Conservation (phyloP, 2,113 vertebrate species). For the Sapajus apella region DNA sequence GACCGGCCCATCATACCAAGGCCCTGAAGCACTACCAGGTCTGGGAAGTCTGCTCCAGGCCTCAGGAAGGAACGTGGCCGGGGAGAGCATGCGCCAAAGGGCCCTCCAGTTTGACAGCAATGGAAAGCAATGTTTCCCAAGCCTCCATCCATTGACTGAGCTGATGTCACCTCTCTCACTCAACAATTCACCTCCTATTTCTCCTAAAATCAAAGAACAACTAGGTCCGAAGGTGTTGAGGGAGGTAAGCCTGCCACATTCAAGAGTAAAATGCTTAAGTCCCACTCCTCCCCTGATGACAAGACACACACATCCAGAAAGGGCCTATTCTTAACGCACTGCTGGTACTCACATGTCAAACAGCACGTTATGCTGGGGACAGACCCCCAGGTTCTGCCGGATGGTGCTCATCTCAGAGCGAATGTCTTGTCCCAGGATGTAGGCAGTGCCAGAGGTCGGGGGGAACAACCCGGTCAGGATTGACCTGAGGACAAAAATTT, state of each 20-base stretch:
- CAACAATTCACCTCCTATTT: not conserved
- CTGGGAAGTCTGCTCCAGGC: not conserved
- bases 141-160: not conserved
- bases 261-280: not conserved
- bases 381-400: constrained; percentile 95
- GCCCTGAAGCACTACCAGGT: no score
- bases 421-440: constrained; percentile 96
- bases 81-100: not conserved
- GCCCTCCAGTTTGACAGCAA: not conserved
- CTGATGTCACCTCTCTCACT: not conserved
- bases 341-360: constrained; percentile 94
- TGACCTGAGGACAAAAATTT: constrained; percentile 87
- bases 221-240: not conserved
- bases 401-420: constrained; percentile 92
- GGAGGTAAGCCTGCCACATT: not conserved
- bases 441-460: constrained; percentile 96
- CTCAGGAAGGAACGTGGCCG: fast-evolving
- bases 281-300: not conserved
- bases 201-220: not conserved
- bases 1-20: fast-evolving
- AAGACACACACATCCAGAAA: not conserved
- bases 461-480: constrained; percentile 97
- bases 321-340: fast-evolving
- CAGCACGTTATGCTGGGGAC: constrained; percentile 97
- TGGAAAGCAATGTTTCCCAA: not conserved